Base-by-base conservation (phyloP, 2,113 vertebrate species). In the Aegotheles bennettii region DNA sequence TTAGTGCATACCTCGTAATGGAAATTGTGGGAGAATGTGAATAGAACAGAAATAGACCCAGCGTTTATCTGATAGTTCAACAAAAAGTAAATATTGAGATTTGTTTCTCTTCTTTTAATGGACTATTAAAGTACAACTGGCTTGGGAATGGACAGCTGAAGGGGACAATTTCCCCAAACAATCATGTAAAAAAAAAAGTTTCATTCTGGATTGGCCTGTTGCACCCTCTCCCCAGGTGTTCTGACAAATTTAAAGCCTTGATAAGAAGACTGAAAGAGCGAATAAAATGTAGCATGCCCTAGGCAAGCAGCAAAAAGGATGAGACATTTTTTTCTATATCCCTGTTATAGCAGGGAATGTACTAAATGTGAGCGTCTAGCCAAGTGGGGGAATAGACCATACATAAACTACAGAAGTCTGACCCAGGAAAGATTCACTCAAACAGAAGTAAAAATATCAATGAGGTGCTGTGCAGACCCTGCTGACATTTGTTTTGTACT, bases 11-110 rank as follows among this genome's bases (percentile, higher is more conserved):
- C 84, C 93, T 95, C 94, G 91, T 95, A 94, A 95, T 96, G 94
- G 94, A 96, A 95, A 93, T 95, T 93, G 61, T 95, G 84, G 91
- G 87, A 93, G 93, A 96, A 95, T 82, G 87, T 85, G 94, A 93
- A 90, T 87, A 95, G 93, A 91, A 95, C 95, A 97, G 94, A 97
- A 95, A 95, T 95, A 95, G 96, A 95, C 89, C 51, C 45, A 94
- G 67, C 78, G 89, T 96, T 95, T 96, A 95, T 95, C 95, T 93
- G 94, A 95, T 90, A 87, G 91, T 91, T 91, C 81, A 85, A 73
- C 89, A 74, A 33, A 94, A 96, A 96, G 94, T 96, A 95, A 96
- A 96, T 97, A 97, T 77, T 95, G 89, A 95, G 95, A 93, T 91
- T 95, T 91, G 87, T 93, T 95, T 95, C 94, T 91, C 76, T 73